Evolutionary conservation across 2,888 invertebrate species (phyloP), one percentile per base, ranked within the genome.

Genomic region (Eristalis intricaria): DNA sequence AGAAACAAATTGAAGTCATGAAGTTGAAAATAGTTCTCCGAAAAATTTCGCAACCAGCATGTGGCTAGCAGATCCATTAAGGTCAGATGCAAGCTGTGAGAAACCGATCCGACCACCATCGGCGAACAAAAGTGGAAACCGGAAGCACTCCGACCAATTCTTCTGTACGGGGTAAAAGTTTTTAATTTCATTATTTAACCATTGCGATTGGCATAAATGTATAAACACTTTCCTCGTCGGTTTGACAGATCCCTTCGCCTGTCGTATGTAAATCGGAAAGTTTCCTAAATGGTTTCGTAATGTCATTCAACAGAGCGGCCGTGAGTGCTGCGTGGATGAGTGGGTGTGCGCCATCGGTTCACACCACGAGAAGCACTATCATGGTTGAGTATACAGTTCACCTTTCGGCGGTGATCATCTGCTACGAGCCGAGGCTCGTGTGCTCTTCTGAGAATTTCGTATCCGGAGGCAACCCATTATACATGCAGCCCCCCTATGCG

Each of bases 21-120:
- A 63, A 63, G 23, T 64, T 56, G n/a, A 19, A 56, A 69, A 77
- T 63, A 77, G 77, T 69, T 76, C 69, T 63, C 15, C 22, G 56
- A n/a, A 19, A 63, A 70, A 77, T 26, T 63, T n/a, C 26, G 7
- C 50, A 70, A 69, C 77, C 69, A 64, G 56, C 63, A 77, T 77
- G 69, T 50, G 77, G 56, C 70, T 77, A 29, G 23, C 77, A 69
- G 69, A 56, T 64, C 77, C 69, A 77, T 69, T 77, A 61, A 56
- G 69, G 43, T 19, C 77, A 35, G n/a, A 64, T 26, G 61, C 43
- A 69, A 50, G 22, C 29, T 43, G 35, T 23, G 58, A 22, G 29
- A 22, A 61, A 63, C 50, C 32, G 32, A 69, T 69, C 66, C 61
- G 38, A 32, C 11, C 38, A 4, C 22, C 74, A 13, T 22, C 15